phyloP scores from a whole-genome alignment of 2,113 vertebrate species.

The Connochaetes taurinus region DNA sequence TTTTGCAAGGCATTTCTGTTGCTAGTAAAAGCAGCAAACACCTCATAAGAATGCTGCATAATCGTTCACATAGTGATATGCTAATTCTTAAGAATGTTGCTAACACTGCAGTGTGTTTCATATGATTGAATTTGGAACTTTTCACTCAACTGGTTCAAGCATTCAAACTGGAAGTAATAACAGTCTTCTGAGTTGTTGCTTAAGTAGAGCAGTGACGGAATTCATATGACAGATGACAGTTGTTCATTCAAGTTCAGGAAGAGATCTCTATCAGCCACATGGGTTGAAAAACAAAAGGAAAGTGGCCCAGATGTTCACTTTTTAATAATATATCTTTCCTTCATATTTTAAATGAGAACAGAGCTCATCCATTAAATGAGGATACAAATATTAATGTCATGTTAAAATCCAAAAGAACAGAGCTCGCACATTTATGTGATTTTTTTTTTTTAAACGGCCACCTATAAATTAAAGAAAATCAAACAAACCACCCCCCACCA shows the following conservation, averaged over 20 bases:
- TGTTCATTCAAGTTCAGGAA: constrained; percentile 40
- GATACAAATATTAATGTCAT: constrained; percentile 37
- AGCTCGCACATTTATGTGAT: background rate
- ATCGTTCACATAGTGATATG: background rate
- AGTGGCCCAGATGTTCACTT: constrained; percentile 3
- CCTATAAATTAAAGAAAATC: constrained; percentile 9
- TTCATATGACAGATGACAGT: constrained; percentile 22
- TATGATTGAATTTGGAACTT: constrained; percentile 53
- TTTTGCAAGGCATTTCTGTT: background rate
- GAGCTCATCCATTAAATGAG: background rate
- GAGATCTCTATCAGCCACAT: background rate
- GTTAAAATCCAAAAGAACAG: background rate
- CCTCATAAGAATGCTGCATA: constrained; percentile 21
- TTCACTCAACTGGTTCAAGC: constrained; percentile 12
- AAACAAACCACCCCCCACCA: background rate
- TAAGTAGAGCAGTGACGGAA: constrained; percentile 37
- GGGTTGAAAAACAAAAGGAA: constrained; percentile 30
- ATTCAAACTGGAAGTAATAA: constrained; percentile 48
- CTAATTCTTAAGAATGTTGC: constrained; percentile 57
- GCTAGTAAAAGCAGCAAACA: constrained; percentile 4
- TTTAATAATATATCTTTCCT: constrained; percentile 32
- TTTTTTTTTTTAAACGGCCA: background rate
- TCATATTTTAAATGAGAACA: constrained; percentile 34
- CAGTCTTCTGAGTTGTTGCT: constrained; percentile 44
- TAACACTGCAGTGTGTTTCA: background rate